Percentiles rank a stretch among this genome's conserved stretches.
These are phyloP conservation scores for Catagonus wagneri DNA, from an alignment of 2,113 vertebrate species.

Conservation along the genomic window DNA sequence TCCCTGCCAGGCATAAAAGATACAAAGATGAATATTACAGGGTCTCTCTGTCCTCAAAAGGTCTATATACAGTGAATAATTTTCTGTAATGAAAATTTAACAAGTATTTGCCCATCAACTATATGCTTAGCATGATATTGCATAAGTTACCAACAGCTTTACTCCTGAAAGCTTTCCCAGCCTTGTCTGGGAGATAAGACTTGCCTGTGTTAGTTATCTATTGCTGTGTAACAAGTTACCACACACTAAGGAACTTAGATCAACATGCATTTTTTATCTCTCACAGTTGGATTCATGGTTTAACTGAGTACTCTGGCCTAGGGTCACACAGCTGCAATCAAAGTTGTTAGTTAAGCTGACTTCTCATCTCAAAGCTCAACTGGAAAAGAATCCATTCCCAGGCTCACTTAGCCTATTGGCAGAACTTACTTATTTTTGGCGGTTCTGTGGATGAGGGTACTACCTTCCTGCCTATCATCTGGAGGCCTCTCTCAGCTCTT, in stretches of 20 bases:
- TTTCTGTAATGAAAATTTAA: conserved; percentile 22
- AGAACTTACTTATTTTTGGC: conserved; percentile 4
- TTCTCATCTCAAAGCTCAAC: not conserved
- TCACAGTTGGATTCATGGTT: not conserved
- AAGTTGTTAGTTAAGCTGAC: not conserved
- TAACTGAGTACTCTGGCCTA: not conserved
- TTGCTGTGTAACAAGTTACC: not conserved
- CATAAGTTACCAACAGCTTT: not conserved
- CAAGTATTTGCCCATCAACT: not conserved
- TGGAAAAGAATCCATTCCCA: not conserved
- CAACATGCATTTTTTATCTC: not conserved
- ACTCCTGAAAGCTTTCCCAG: not conserved
- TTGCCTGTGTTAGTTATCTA: not conserved
- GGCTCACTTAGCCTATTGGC: not conserved
- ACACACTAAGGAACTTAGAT: conserved; percentile 6
- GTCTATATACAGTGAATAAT: not conserved
- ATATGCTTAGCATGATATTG: not conserved
- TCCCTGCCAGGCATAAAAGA: not conserved
- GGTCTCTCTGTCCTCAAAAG: not conserved
- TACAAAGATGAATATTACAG: not conserved
- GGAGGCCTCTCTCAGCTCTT: not conserved
- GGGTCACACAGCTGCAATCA: not conserved
- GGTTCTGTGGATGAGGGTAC: not conserved
- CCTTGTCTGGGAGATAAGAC: not conserved
- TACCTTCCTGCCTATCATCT: not conserved